A percentile compares a stretch with the other conserved stretches of the same genome.
These are phyloP conservation scores for rabbit (Oryctolagus cuniculus) DNA, from an alignment of 2,113 vertebrate genomes.

Conservation along the genomic window DNA sequence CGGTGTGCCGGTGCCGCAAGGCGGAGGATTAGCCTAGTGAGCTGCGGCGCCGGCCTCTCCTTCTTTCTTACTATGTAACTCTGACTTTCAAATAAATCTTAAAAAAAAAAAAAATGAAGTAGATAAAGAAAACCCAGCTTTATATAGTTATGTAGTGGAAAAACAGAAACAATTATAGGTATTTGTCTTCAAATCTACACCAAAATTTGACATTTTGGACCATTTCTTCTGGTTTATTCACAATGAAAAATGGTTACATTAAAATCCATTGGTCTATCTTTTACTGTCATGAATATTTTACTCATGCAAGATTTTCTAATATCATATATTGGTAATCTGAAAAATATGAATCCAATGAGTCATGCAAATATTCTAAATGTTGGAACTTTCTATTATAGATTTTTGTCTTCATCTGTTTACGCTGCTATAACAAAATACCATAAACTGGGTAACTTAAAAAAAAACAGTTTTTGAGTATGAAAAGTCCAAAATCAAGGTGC, in stretches of 20 bases:
- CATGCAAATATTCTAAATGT: neutral
- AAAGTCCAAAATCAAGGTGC: neutral
- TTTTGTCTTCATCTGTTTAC: neutral
- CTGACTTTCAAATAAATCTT: no score
- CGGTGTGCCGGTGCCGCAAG: no score
- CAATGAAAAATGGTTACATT: neutral
- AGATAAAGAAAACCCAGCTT: neutral
- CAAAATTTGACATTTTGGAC: neutral
- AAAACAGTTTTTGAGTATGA: neutral
- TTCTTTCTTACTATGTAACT: no score
- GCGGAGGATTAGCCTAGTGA: no score
- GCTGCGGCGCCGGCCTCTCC: no score
- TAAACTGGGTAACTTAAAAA: neutral
- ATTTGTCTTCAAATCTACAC: neutral
- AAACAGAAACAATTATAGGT: neutral
- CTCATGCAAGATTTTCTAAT: neutral
- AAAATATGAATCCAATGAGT: neutral
- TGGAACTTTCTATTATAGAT: neutral
- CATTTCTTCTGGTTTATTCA: conserved; percentile 7
- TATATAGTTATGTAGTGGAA: neutral
- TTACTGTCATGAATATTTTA: neutral
- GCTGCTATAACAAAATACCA: neutral
- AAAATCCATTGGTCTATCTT: neutral
- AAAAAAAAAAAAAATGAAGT: no score
- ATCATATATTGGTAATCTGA: neutral